phyloP scores from a whole-genome alignment of 2,888 invertebrate species.

The Norana najaformis region DNA sequence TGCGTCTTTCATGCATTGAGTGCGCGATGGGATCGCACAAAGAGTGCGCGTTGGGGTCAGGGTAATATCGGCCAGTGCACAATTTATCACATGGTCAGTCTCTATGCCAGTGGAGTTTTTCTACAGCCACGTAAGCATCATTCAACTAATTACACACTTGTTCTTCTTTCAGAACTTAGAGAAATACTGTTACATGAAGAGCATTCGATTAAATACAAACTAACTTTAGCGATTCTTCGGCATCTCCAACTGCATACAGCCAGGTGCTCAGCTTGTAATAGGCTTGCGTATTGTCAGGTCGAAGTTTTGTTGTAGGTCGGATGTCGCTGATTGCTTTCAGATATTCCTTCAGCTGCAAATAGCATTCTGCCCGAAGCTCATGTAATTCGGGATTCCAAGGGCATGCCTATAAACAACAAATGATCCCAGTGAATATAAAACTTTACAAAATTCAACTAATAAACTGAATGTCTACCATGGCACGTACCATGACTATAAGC shows the following conservation, averaged over 20 bases:
- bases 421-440: background rate
- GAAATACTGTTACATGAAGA: background rate
- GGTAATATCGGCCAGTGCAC: too few species aligned
- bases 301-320: slow-evolving; percentile 83
- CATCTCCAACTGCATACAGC: slow-evolving; percentile 87
- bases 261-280: slow-evolving; percentile 80
- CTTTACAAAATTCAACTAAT: background rate
- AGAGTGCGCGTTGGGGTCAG: too few species aligned
- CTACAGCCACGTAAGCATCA: too few species aligned
- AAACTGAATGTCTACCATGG: background rate
- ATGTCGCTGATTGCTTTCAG: slow-evolving; percentile 85
- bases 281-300: slow-evolving; percentile 87
- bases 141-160: too few species aligned
- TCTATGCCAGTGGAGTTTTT: too few species aligned
- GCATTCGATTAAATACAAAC: slow-evolving; percentile 4
- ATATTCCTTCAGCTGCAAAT: slow-evolving; percentile 67
- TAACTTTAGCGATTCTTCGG: slow-evolving; percentile 80
- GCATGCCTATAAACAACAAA: slow-evolving; percentile 68
- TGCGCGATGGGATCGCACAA: too few species aligned
- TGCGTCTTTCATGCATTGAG: too few species aligned
- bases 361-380: slow-evolving; percentile 83
- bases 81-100: too few species aligned
- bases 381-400: slow-evolving; percentile 86
- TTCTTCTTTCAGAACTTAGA: too few species aligned
- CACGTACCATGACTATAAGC: too few species aligned